Evolutionary conservation across 2,888 invertebrate genomes (phyloP).

Genomic region (Perithous albicinctus): DNA sequence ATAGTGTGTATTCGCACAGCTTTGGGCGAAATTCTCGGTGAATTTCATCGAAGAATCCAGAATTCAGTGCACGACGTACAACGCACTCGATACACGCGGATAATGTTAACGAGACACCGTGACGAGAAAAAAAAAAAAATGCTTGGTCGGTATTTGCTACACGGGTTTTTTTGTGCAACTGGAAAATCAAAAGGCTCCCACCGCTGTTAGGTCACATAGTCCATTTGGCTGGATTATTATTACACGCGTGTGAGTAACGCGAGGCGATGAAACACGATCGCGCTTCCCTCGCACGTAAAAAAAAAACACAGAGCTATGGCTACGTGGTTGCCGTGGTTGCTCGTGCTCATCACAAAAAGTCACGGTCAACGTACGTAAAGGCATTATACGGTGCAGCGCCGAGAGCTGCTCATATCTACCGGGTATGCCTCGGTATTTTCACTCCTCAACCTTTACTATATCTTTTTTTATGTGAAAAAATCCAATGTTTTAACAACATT

Average conservation of each 20-base stretch:
- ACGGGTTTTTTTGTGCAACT: not conserved
- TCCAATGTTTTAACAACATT: too few relatives aligned
- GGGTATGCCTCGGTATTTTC: conserved; percentile 11
- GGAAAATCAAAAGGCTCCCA: conserved; percentile 15
- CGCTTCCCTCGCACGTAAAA: not conserved
- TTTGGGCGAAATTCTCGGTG: conserved; percentile 29
- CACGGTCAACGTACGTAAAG: conserved; percentile 27
- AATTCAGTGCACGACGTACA: conserved; percentile 31
- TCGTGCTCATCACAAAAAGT: conserved; percentile 24
- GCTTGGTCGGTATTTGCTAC: not conserved
- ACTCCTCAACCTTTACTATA: not conserved
- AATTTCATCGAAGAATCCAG: conserved; percentile 25
- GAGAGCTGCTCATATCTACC: conserved; percentile 6
- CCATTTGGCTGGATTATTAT: conserved; percentile 33
- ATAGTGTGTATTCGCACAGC: not conserved
- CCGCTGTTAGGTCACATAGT: conserved; percentile 9
- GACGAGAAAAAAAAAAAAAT: conserved; percentile 1
- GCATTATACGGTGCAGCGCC: not conserved
- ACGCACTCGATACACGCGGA: conserved; percentile 3
- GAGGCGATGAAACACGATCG: conserved; percentile 27
- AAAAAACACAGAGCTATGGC: conserved; percentile 1
- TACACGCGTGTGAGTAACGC: conserved; percentile 25
- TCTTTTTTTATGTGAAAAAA: too few relatives aligned
- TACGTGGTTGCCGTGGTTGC: conserved; percentile 10
- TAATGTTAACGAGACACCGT: not conserved